Evolutionary conservation across 2,888 invertebrate genomes (phyloP), one percentile per base, ranked within the genome.

Genomic region (Andrena dorsata): DNA sequence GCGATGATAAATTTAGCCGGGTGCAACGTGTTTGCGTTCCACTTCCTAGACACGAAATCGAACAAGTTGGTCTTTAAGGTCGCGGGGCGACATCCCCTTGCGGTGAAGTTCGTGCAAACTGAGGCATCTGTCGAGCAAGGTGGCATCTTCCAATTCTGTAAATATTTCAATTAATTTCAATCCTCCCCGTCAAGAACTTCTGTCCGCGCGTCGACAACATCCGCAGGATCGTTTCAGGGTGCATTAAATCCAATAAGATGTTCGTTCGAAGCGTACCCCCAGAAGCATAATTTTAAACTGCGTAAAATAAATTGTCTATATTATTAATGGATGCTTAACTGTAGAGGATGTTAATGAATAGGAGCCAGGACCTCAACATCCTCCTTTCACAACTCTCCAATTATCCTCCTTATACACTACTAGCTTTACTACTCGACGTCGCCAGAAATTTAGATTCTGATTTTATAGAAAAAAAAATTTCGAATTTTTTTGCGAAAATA

Each of bases 1-100:
- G 76, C 68, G 65, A 66, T 78, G 87, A 85, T 90, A 91, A 90
- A 91, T 91, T 91, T 91, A 91, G 90, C 78, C 77, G 68, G 28
- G 61, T 80, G 84, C 82, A 83, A 84, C 82, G 82, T 87, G 87
- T 89, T 90, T 86, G 84, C 85, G 85, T 77, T 88, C 89, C 87
- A 86, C 85, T 88, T 89, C 87, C 88, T 89, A 84, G 82, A 83
- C 85, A 61, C 86, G 86, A 77, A 79, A 89, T 84, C 84, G 86
- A 84, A 88, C 77, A 76, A 73, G 77, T 76, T 86, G 76, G 76
- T 65, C 66, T 75, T 81, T 66, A 76, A 86, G 56, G 28, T 80
- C 73, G 53, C 16, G 23, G 28, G 28, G 20, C 20, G 60, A 70
- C 58, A 72, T 60, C 53, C 58, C 10, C 69, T 20, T 32, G 41